Conservation (phyloP, 2,113 vertebrate genomes). For the Chamaetylas fuelleborni region DNA sequence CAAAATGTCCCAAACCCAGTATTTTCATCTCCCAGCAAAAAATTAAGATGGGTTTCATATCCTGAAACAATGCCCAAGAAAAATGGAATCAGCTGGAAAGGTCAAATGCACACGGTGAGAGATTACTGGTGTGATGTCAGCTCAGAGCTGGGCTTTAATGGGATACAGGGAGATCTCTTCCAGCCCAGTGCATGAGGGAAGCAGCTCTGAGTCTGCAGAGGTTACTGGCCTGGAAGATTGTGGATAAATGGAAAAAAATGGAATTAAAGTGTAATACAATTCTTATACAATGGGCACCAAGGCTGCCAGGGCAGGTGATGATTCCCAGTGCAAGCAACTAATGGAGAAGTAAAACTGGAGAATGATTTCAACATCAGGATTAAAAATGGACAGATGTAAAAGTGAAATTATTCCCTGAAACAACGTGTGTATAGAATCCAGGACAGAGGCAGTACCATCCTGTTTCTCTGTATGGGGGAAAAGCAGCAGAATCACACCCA, state of each 20-base stretch:
- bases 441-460: background rate
- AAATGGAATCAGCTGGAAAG: background rate
- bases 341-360: background rate
- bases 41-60: background rate
- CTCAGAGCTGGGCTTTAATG: background rate
- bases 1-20: background rate
- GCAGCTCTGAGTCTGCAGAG: background rate
- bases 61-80: background rate
- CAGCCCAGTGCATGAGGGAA: background rate
- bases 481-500: background rate
- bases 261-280: background rate
- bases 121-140: background rate
- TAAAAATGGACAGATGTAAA: background rate
- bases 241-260: background rate
- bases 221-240: background rate
- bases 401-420: background rate
- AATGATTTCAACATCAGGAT: background rate
- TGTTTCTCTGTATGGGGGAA: background rate
- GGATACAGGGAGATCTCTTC: background rate
- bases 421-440: background rate
- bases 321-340: background rate
- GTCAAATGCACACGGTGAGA: fast-evolving
- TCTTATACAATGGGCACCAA: background rate
- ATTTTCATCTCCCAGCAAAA: background rate
- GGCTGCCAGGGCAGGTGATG: background rate